Base-by-base conservation (phyloP, 2,888 invertebrate species). In the Drosophila demipolita region DNA sequence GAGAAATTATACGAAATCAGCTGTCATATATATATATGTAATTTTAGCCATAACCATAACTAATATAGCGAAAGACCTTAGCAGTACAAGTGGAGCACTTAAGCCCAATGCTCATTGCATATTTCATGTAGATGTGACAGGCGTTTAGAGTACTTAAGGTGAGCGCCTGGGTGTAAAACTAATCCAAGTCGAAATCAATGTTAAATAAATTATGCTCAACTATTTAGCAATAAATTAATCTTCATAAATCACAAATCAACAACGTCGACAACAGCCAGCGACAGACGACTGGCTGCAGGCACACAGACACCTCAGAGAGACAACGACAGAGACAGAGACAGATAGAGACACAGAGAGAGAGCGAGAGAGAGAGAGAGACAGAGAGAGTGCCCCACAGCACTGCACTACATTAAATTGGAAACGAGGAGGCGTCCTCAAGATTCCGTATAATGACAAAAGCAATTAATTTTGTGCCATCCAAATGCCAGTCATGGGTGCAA, bases 381-480 rank as follows among this genome's bases (percentile, higher is more conserved):
- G 58, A 67, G 58, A 67, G 71, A 53, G 59, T 71, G 58, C 58
- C 64, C n/a, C 52, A 36, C 49, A 62, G 26, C 67, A 57, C 35
- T 68, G 54, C 66, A 88, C 72, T 88, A 90, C 91, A 91, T 88
- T 90, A 85, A 83, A 87, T 90, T 81, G 78, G 80, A 83, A 80
- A 78, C 79, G 81, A 85, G 88, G 81, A 85, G 89, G 83, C 91
- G 87, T 90, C 90, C 89, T 88, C 88, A 92, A 88, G 91, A 92
- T 92, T 91, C 90, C 83, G 83, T 90, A 83, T 91, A 91, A 92
- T 91, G 91, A 92, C 92, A 92, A 92, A 92, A 91, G 91, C 92
- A 92, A 91, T 91, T 91, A 91, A 91, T 91, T 92, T 88, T 91
- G 81, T 89, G 89, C 86, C 84, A 83, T 72, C 75, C 69, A 83